These are phyloP conservation scores for Lymantria monacha DNA, from an alignment of 2,888 invertebrate species.

Conservation along the genomic window DNA sequence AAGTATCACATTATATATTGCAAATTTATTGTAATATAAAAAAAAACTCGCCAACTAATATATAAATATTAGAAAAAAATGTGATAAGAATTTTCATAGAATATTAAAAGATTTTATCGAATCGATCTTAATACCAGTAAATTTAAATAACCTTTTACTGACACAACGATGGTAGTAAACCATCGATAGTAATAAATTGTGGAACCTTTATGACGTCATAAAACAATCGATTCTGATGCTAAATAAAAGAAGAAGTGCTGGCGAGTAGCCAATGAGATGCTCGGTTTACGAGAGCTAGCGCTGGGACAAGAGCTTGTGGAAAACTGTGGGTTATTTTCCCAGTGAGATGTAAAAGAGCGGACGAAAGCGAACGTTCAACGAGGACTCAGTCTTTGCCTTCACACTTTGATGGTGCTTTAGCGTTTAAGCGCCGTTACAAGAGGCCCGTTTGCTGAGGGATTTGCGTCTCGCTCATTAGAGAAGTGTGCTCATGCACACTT, in stretches of 20 bases:
- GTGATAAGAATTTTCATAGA: conserved; percentile 21
- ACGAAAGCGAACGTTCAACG: conserved; percentile 63
- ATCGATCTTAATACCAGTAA: conserved; percentile 58
- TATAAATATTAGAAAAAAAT: not conserved
- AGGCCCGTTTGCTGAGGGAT: conserved; percentile 47
- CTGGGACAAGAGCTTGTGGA: conserved; percentile 52
- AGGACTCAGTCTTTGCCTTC: conserved; percentile 65
- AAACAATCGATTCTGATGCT: conserved; percentile 70
- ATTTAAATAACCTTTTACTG: conserved; percentile 59
- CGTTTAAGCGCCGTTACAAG: conserved; percentile 57
- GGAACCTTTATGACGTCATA: conserved; percentile 66
- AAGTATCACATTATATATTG: not conserved
- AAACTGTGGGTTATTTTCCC: conserved; percentile 60
- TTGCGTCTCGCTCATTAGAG: conserved; percentile 58
- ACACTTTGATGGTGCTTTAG: conserved; percentile 61
- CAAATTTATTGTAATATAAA: not conserved
- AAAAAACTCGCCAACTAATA: not conserved
- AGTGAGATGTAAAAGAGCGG: conserved; percentile 65
- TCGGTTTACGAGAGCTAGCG: conserved; percentile 46
- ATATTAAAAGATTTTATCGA: conserved; percentile 46
- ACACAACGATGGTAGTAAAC: conserved; percentile 59
- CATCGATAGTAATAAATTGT: conserved; percentile 64
- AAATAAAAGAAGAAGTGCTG: conserved; percentile 69
- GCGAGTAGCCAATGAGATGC: conserved; percentile 67
- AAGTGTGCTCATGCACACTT: conserved; percentile 21